Percentiles rank a stretch among this genome's conserved stretches.
phyloP scores from a whole-genome alignment of 1,140 invertebrate species.

The Zelostemma sp. region DNA sequence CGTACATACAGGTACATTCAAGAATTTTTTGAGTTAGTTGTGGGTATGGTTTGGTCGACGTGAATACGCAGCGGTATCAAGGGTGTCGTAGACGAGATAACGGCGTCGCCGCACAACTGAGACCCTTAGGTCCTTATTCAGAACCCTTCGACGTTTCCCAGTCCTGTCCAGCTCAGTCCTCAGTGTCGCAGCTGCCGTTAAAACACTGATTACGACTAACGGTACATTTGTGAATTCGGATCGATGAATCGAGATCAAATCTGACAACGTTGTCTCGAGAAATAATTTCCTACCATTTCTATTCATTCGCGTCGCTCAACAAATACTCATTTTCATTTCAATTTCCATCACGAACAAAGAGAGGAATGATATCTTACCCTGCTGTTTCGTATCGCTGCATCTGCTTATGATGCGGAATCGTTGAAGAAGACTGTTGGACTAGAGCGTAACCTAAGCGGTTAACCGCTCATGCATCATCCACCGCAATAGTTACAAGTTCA shows the following conservation, averaged over 20 bases:
- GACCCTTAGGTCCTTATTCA: conserved; percentile 30
- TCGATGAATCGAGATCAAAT: conserved; percentile 28
- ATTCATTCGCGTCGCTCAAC: too few relatives aligned
- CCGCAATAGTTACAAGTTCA: conserved; percentile 58
- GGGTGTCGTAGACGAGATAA: conserved; percentile 52
- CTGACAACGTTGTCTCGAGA: too few relatives aligned
- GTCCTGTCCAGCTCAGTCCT: conserved; percentile 17
- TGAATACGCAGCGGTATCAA: conserved; percentile 33
- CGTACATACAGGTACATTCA: conserved; percentile 19
- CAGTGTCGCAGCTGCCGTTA: conserved; percentile 45
- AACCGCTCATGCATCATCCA: conserved; percentile 61
- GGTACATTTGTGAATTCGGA: conserved; percentile 32
- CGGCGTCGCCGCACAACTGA: conserved; percentile 44
- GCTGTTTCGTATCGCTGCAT: conserved; percentile 19
- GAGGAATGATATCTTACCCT: background rate
- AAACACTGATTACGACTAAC: conserved; percentile 51
- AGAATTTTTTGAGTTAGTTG: conserved; percentile 21
- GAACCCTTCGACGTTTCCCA: conserved; percentile 47
- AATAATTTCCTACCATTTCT: too few relatives aligned
- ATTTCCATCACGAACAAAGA: background rate
- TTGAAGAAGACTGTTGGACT: conserved; percentile 38
- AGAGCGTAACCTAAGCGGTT: conserved; percentile 51
- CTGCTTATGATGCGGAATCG: conserved; percentile 48
- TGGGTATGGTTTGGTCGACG: conserved; percentile 13
- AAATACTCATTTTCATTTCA: conserved; percentile 6